Base-by-base conservation (phyloP, 1,140 invertebrate genomes). In the Ceratina calcarata region DNA sequence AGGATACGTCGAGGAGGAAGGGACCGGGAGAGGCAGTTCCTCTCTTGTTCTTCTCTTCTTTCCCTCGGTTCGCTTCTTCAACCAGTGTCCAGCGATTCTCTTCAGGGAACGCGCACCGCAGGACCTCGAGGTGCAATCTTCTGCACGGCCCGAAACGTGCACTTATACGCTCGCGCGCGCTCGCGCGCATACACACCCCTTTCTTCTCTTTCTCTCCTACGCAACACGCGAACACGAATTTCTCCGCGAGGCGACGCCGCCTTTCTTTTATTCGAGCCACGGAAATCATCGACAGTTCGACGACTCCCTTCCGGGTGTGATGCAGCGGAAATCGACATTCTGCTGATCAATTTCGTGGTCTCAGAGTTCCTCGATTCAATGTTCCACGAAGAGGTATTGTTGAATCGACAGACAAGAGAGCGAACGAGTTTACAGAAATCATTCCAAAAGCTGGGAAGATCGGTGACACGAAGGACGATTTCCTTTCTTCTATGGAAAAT, bases 301-400 rank as follows among this genome's bases (percentile, higher is more conserved):
- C 20, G 57, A 66, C 27, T 73, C 71, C 75, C 85, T 89, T 89
- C 87, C 86, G 83, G 84, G 86, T 88, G 83, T 83, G 87, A 89
- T 85, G 85, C 82, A 81, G 82, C 85, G 88, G 85, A 89, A 89
- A 90, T 88, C 78, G 87, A 73, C 77, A 87, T 90, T 88, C 87
- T 88, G 24, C 60, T 53, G 60, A 45, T 60, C 37, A 61, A 71
- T 74, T 32, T 76, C 65, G 72, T 58, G 65, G 18, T 80, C 65
- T 45, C 75, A 64, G 72, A 67, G 66, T 45, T 45, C 37, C 37
- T 1, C 69, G 62, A 73, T 57, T 27, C 75, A 53, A 3, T 15
- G 60, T 62, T 27, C 55, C 65, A 60, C 60, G 77, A 61, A 22
- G n/a, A 20, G 16, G 37, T 10, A 45, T 45, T 45, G 37, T 12